Evolutionary conservation across 2,113 vertebrate species (phyloP).

Genomic region (Piliocolobus tephrosceles): DNA sequence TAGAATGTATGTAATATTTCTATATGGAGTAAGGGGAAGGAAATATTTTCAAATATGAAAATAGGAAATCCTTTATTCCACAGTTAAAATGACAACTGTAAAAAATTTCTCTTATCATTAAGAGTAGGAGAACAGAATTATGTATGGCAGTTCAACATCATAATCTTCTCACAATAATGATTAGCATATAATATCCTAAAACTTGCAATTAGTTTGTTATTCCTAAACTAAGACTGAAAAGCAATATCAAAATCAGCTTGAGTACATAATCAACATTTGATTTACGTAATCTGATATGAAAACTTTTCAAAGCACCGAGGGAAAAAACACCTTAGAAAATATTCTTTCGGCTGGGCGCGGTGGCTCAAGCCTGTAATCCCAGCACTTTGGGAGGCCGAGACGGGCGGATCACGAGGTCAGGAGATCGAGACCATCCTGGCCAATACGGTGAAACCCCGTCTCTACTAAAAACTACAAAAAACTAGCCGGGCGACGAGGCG

Average conservation of each 20-base stretch:
- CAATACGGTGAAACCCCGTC: too few relatives aligned
- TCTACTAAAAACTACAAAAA: too few relatives aligned
- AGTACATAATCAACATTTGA: constrained; percentile 30
- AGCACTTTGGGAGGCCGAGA: too few relatives aligned
- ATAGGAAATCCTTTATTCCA: neutral
- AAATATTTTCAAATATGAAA: constrained; percentile 41
- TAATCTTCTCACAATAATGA: constrained; percentile 12
- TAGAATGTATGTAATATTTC: neutral
- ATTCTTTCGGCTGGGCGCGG: too few relatives aligned
- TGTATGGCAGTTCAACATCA: neutral
- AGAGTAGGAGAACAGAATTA: constrained; percentile 34
- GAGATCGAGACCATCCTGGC: too few relatives aligned
- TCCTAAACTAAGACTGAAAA: constrained; percentile 41
- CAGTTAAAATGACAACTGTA: neutral
- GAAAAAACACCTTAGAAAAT: neutral
- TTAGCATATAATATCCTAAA: constrained; percentile 1
- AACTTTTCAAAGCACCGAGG: neutral
- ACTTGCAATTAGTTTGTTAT: constrained; percentile 20
- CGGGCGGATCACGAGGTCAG: too few relatives aligned
- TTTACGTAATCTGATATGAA: constrained; percentile 20
- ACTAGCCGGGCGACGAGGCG: too few relatives aligned
- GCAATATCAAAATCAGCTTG: neutral
- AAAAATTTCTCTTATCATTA: neutral
- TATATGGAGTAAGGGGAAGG: neutral
- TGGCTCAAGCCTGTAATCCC: too few relatives aligned